Evolutionary conservation across 1,140 invertebrate species (phyloP), one percentile per base, ranked within the genome.

Genomic region (Papilio aristodemus): DNA sequence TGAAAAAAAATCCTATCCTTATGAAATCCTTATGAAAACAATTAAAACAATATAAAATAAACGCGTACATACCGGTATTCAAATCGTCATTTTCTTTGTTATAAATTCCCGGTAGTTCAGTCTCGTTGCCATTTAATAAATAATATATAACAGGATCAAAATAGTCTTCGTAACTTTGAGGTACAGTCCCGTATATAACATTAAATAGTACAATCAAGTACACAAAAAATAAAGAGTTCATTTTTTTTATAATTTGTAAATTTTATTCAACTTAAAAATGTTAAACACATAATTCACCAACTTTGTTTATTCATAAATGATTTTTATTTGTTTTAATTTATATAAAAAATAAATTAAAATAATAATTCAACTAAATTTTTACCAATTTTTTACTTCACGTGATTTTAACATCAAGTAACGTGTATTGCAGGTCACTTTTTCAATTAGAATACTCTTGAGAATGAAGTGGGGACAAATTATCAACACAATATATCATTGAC

Each of bases 141-240:
- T 39, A 63, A 39, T 63, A 19, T 27, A 63, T 38, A 0, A 63
- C 22, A 41, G 60, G 60, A 38, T 63, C 60, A n/a, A 63, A 39
- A 19, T 63, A 38, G 11, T 41, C 32, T 37, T 60, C 60, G 11
- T 63, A 19, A 22, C 10, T 22, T 4, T 62, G 37, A 17, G 32
- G 14, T 6, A 36, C 27, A 41, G 4, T 9, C 2, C 5, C 14
- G 11, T 1, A 22, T 22, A 13, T 22, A 17, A 41, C 19, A 13
- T 22, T 19, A 1, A 39, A 13, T 0, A 63, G 17, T 39, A 63
- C 9, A 63, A 63, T 39, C 19, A 60, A 13, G 10, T 7, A 13
- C 4, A 60, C 0, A 10, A 62, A 2, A 1, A 38, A 2, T 10
- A 62, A 39, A 4, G 17, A 39, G 14, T 60, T 37, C 59, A 62